Percentiles rank a stretch among this genome's conserved stretches.
These are phyloP conservation scores for Melanerpes formicivorus DNA, from an alignment of 2,113 vertebrate genomes.

Conservation along the genomic window DNA sequence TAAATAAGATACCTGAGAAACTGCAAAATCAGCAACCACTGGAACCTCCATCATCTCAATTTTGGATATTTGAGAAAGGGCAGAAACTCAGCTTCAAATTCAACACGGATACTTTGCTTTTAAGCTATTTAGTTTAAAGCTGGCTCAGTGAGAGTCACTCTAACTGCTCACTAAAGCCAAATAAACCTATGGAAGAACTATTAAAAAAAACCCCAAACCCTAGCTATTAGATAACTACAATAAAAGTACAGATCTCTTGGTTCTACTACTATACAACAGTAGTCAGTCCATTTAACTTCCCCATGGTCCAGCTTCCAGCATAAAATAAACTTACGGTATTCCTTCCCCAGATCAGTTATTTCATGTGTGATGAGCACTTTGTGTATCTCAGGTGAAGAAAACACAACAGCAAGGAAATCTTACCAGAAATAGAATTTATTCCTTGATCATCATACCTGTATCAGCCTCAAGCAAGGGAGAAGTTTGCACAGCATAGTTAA, in stretches of 20 bases:
- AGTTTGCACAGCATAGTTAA: not conserved
- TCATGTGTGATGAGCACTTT: not conserved
- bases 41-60: not conserved
- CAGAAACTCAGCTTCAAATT: not conserved
- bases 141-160: not conserved
- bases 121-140: not conserved
- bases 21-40: not conserved
- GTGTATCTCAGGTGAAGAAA: not conserved
- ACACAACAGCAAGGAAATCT: not conserved
- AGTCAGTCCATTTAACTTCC: not conserved
- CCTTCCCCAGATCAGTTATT: not conserved
- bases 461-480: conserved; percentile 44
- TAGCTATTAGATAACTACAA: not conserved
- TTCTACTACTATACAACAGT: not conserved
- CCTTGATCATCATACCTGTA: conserved; percentile 11
- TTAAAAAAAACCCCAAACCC: not conserved
- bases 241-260: not conserved
- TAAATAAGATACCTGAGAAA: not conserved
- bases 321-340: not conserved
- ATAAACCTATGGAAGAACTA: not conserved
- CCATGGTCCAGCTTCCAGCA: not conserved
- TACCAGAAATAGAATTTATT: not conserved
- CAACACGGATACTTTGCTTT: not conserved
- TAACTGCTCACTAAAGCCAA: not conserved
- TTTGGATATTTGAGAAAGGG: not conserved